These are phyloP conservation scores for Oncorhynchus nerka DNA, from an alignment of 2,113 vertebrate species.

Conservation along the genomic window DNA sequence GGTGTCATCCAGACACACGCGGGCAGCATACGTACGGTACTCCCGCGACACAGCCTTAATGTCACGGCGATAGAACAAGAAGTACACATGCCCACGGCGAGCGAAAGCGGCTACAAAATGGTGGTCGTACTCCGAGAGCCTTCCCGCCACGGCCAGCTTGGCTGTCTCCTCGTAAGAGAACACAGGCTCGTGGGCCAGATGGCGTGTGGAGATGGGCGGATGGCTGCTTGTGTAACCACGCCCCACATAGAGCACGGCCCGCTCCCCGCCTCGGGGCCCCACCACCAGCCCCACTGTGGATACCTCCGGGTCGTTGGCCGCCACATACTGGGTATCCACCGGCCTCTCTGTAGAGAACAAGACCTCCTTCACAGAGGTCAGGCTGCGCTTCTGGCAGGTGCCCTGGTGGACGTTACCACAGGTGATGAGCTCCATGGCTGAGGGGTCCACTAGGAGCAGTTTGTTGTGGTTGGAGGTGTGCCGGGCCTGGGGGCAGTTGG, in stretches of 20 bases:
- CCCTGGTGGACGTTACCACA: constrained; percentile 95
- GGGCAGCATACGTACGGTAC: constrained; percentile 88
- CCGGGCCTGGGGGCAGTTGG: constrained; percentile 86
- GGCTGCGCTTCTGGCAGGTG: constrained; percentile 89
- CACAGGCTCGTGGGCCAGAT: constrained; percentile 83
- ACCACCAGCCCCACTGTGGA: constrained; percentile 90
- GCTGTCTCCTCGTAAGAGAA: constrained; percentile 97
- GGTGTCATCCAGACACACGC: constrained; percentile 88
- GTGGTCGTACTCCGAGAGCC: constrained; percentile 93
- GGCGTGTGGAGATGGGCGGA: constrained; percentile 91
- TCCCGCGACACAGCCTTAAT: constrained; percentile 84
- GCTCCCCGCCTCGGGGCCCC: constrained; percentile 70
- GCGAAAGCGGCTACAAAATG: constrained; percentile 89
- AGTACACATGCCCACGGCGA: constrained; percentile 80
- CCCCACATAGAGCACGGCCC: constrained; percentile 89
- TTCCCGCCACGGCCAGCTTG: constrained; percentile 87
- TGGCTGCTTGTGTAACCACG: constrained; percentile 92
- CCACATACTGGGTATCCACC: constrained; percentile 94
- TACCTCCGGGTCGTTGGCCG: constrained; percentile 88
- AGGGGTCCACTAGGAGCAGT: constrained; percentile 83
- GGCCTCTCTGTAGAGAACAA: constrained; percentile 86
- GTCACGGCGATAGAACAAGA: constrained; percentile 91
- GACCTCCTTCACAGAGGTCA: constrained; percentile 72
- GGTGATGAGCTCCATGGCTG: constrained; percentile 82
- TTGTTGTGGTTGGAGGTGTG: constrained; percentile 90